Base-by-base conservation (phyloP, 1,140 invertebrate species). In the Scaptomyza pallida region DNA sequence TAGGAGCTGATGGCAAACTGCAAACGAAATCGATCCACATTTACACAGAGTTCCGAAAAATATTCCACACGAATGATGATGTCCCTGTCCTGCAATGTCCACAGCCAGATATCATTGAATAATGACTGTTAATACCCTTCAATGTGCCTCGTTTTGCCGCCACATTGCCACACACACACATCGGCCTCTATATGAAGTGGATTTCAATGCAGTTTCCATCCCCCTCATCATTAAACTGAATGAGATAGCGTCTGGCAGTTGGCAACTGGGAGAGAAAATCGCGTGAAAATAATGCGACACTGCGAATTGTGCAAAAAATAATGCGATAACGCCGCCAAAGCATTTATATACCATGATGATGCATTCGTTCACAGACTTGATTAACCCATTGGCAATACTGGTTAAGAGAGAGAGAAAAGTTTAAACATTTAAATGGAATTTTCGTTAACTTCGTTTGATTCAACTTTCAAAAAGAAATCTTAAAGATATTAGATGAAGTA, bases 91-190 rank as follows among this genome's bases (percentile, higher is more conserved):
- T 72, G 82, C 83, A 82, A 82, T 89, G 83, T 88, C 82, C 83
- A 78, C 82, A 88, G 75, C 77, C 75, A 89, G 89, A 90, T 90
- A 90, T 90, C 89, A 90, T 90, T 90, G 89, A 90, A 90, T 90
- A 90, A 90, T 90, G 89, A 90, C 89, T 90, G 89, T 90, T 90
- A 90, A 90, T 90, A 90, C 89, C 89, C 83, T 90, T 89, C 89
- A 90, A 90, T 90, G 80, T 90, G 82, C 61, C 61, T 52, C 63
- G 43, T 54, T 59, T 30, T 9, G 26, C 26, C 47, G 23, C 16
- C 40, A 41, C 37, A 13, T 55, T 33, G 19, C 41, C 26, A 30
- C 26, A 15, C 35, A 62, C 26, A 30, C 26, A 15, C 35, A 62
- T 37, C 54, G 51, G 33, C 33, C 51, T 62, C 35, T 43, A 79